Evolutionary conservation across 2,888 invertebrate genomes (phyloP).

Genomic region (Caenorhabditis macrosperma): DNA sequence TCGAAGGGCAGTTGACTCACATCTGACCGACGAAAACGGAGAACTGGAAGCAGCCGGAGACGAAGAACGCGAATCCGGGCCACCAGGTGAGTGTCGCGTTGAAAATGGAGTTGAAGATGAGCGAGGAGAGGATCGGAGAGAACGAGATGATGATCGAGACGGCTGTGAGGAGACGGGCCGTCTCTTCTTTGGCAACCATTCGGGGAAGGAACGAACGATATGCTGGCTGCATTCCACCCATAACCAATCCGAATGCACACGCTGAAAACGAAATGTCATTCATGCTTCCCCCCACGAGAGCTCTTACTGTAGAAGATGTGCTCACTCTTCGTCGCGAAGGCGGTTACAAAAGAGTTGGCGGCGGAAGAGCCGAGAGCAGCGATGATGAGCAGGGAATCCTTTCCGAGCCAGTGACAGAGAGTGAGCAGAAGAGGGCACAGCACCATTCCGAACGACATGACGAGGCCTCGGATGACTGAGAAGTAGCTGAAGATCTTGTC

Average conservation of each 20-base stretch:
- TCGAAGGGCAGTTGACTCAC: slow-evolving; percentile 54
- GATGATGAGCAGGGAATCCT: slow-evolving; percentile 74
- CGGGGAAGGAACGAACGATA: slow-evolving; percentile 75
- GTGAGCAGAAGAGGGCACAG: slow-evolving; percentile 68
- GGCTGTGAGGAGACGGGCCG: slow-evolving; percentile 73
- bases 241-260: slow-evolving; percentile 64
- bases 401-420: slow-evolving; percentile 66
- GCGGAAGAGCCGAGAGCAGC: slow-evolving; percentile 62
- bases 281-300: too few species aligned
- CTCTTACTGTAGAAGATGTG: slow-evolving; percentile 71
- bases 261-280: slow-evolving; percentile 65
- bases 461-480: slow-evolving; percentile 52
- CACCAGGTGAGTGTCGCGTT: slow-evolving; percentile 71
- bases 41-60: slow-evolving; percentile 68
- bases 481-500: slow-evolving; percentile 72
- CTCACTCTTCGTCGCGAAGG: slow-evolving; percentile 69
- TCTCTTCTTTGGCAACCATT: slow-evolving; percentile 78
- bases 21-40: slow-evolving; percentile 69
- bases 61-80: slow-evolving; percentile 77
- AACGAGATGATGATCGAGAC: slow-evolving; percentile 72
- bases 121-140: slow-evolving; percentile 72
- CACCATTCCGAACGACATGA: slow-evolving; percentile 65
- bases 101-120: slow-evolving; percentile 75
- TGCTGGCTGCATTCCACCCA: slow-evolving; percentile 73
- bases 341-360: slow-evolving; percentile 62